Percentiles rank a stretch among this genome's conserved stretches.
These are phyloP conservation scores for Coelinius sp. DNA, from an alignment of 2,888 invertebrate species.

Conservation along the genomic window DNA sequence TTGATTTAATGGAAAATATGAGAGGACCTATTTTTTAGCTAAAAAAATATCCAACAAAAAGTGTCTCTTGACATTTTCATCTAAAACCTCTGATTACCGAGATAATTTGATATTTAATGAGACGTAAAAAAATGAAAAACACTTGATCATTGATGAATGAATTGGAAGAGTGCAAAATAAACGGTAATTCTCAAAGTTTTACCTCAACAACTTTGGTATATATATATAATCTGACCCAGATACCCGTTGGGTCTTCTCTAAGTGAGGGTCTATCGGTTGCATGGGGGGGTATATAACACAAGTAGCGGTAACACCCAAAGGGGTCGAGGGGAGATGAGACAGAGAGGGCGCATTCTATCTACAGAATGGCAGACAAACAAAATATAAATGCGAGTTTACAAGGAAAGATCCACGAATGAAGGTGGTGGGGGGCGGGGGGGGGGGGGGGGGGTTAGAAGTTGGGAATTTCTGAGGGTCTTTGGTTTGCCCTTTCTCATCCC, in stretches of 20 bases:
- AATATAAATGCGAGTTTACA: conserved; percentile 63
- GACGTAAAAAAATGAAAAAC: background rate
- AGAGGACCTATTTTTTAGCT: too few species aligned
- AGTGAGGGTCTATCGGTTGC: conserved; percentile 58
- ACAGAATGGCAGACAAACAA: conserved; percentile 63
- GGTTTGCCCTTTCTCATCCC: conserved; percentile 28
- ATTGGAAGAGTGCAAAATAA: background rate
- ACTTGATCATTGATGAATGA: background rate
- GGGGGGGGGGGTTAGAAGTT: conserved; percentile 49
- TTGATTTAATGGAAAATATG: too few species aligned
- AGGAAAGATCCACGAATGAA: conserved; percentile 56
- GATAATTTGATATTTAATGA: too few species aligned
- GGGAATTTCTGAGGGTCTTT: conserved; percentile 48
- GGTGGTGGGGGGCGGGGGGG: conserved; percentile 33
- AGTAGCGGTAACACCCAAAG: conserved; percentile 44
- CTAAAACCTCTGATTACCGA: too few species aligned
- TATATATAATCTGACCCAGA: conserved; percentile 66
- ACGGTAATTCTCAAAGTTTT: conserved; percentile 10
- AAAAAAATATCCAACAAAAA: too few species aligned
- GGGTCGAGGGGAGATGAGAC: conserved; percentile 36
- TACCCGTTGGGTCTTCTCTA: conserved; percentile 54
- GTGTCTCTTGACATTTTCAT: too few species aligned
- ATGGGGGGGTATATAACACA: conserved; percentile 43
- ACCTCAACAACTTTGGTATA: conserved; percentile 61
- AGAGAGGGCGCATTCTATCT: conserved; percentile 44